Evolutionary conservation across 2,797 vertebrate species (phyloP).

Genomic region (Pangasius larnaudii): DNA sequence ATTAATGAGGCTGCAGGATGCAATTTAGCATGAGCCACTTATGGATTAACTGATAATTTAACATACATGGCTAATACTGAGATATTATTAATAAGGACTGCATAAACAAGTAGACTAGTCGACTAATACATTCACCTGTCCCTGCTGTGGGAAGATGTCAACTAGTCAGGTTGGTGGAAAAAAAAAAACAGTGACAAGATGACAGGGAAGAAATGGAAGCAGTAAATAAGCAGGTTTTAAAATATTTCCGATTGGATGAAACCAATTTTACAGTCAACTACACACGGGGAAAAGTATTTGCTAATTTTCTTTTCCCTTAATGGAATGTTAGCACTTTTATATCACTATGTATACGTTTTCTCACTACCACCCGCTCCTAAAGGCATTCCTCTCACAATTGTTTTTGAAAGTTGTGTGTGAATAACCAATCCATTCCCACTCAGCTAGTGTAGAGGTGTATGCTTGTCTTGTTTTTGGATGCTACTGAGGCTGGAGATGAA

Average conservation of each 20-base stretch:
- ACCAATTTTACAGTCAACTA: neutral
- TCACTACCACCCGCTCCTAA: neutral
- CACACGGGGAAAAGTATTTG: neutral
- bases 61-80: neutral
- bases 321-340: neutral
- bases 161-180: neutral
- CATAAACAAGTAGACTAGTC: neutral
- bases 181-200: too few species aligned
- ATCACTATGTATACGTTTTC: neutral
- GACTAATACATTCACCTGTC: neutral
- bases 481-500: neutral
- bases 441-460: neutral
- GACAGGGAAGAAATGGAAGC: neutral
- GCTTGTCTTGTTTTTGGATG: too few species aligned
- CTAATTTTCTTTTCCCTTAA: neutral
- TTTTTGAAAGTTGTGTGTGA: neutral
- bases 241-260: neutral
- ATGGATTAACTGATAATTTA: slow-evolving; percentile 3
- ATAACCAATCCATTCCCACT: neutral
- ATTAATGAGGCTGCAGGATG: neutral
- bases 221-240: neutral
- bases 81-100: neutral
- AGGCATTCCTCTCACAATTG: neutral
- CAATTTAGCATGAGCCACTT: slow-evolving; percentile 2
- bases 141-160: too few species aligned